Conservation (phyloP, 2,113 vertebrate genomes). For the Zosterops lateralis region DNA sequence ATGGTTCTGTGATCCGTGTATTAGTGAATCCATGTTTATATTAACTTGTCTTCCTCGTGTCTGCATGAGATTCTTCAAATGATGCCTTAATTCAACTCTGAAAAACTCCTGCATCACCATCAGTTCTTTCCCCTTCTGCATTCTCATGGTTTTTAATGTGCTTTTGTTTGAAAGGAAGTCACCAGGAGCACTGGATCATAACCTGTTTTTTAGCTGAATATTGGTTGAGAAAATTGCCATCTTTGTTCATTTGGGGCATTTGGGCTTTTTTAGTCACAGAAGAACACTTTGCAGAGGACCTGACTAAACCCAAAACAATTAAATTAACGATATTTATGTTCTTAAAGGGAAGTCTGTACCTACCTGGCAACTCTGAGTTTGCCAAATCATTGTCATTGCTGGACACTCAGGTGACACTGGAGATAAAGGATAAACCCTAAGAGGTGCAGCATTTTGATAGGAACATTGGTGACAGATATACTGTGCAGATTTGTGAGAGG, state of each 20-base stretch:
- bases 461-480: neutral
- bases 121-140: neutral
- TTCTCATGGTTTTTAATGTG: neutral
- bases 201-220: neutral
- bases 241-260: neutral
- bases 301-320: neutral
- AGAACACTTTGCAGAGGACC: neutral
- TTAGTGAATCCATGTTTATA: neutral
- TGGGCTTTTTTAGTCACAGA: neutral
- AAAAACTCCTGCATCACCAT: neutral
- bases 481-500: neutral
- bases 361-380: neutral
- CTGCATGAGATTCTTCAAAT: neutral
- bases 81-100: neutral
- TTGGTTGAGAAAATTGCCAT: neutral
- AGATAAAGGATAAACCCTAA: neutral
- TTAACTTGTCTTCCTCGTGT: neutral
- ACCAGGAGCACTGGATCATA: neutral
- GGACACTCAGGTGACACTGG: neutral
- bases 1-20: neutral
- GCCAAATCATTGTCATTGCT: neutral
- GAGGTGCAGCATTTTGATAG: neutral
- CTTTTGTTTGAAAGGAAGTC: neutral
- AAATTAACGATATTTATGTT: neutral
- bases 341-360: neutral